These are phyloP conservation scores for Agrypnus murinus DNA, from an alignment of 2,888 invertebrate species.

Conservation along the genomic window DNA sequence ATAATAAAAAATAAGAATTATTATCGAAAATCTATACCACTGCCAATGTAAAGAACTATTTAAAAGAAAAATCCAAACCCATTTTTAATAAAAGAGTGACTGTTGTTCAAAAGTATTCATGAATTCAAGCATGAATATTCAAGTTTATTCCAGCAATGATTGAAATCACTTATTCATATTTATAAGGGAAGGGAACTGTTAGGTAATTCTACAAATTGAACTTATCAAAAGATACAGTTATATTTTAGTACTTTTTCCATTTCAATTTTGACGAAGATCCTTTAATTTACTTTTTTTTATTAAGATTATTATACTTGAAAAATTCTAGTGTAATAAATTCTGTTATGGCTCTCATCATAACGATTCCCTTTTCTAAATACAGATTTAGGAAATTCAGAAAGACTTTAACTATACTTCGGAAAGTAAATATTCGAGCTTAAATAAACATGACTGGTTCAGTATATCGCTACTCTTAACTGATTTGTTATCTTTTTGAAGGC, in stretches of 20 bases:
- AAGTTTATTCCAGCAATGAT: neutral
- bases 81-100: neutral
- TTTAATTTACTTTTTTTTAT: too few relatives aligned
- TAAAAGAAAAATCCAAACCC: neutral
- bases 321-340: too few relatives aligned
- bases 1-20: too few relatives aligned
- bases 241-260: too few relatives aligned
- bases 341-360: neutral
- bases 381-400: constrained; percentile 8
- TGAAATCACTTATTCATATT: constrained; percentile 12
- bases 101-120: neutral
- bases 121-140: constrained; percentile 11
- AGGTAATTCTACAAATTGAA: neutral
- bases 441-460: constrained; percentile 19
- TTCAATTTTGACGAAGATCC: too few relatives aligned
- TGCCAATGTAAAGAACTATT: too few relatives aligned
- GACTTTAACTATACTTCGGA: neutral
- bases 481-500: constrained; percentile 5
- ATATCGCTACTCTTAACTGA: neutral
- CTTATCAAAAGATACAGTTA: too few relatives aligned
- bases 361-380: constrained; percentile 3
- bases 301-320: too few relatives aligned
- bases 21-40: too few relatives aligned
- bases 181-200: neutral
- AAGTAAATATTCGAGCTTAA: constrained; percentile 26